Percentiles rank a stretch among this genome's conserved stretches.
Conservation (phyloP, 2,888 invertebrate species). For the Lordiphosa andalusiaca region DNA sequence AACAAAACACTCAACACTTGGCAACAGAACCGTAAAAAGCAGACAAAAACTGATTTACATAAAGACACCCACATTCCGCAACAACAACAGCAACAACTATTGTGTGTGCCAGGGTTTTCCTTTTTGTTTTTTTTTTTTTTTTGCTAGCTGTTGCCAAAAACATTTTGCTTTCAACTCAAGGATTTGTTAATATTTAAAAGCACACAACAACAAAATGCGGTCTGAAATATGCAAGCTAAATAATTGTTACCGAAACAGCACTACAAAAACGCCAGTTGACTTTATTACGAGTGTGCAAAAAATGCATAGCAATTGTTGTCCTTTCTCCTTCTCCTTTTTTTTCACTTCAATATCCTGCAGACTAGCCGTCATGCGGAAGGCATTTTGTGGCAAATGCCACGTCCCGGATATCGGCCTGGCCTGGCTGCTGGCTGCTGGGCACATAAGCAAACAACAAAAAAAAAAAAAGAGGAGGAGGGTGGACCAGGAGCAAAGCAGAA, state of each 20-base stretch:
- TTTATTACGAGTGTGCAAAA: conserved; percentile 6
- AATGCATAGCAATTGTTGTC: conserved; percentile 1
- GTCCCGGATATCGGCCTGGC: conserved; percentile 49
- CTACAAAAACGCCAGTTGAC: conserved; percentile 8
- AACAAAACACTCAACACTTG: conserved; percentile 73
- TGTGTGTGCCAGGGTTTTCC: conserved; percentile 10
- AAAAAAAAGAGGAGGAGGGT: not conserved
- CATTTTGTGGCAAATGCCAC: conserved; percentile 65
- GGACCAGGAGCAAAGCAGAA: not conserved
- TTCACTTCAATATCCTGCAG: conserved; percentile 50
- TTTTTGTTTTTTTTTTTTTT: conserved; percentile 15
- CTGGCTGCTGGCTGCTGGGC: conserved; percentile 6
- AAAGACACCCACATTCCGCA: conserved; percentile 36
- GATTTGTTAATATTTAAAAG: conserved; percentile 61
- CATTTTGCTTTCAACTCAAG: conserved; percentile 33
- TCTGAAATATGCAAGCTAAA: conserved; percentile 48
- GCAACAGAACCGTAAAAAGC: conserved; percentile 22
- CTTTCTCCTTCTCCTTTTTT: conserved; percentile 15
- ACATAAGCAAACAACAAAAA: conserved; percentile 38
- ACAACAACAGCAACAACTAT: conserved; percentile 23
- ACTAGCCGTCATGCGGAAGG: conserved; percentile 37
- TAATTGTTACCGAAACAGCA: conserved; percentile 34
- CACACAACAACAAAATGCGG: conserved; percentile 14
- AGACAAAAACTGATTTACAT: conserved; percentile 67
- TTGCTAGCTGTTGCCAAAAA: conserved; percentile 32